Evolutionary conservation across 2,113 vertebrate genomes (phyloP), one percentile per base, ranked within the genome.

Genomic region (Amphilophus citrinellus): DNA sequence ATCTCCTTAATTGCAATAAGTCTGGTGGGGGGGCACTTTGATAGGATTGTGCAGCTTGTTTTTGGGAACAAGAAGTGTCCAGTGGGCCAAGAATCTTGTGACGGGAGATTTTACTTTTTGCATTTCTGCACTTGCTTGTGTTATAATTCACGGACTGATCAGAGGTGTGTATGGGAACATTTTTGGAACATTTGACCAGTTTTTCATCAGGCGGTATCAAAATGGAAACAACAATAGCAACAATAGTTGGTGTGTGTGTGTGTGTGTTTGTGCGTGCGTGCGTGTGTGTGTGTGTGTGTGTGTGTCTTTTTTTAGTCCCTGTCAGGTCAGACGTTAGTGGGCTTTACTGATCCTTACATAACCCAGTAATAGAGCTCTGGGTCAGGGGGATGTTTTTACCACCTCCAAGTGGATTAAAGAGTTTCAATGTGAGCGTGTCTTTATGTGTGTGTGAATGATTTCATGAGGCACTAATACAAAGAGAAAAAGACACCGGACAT

Each of bases 331-430:
- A 61, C 60, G 62, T 81, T 56, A 81, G 84, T 85, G 80, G 86
- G 86, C 86, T 87, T 85, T 83, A 83, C 58, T 80, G 81, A 84
- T 71, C 68, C 92, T 94, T 94, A 89, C 86, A 88, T 95, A 94
- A 94, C 87, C 75, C 58, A 83, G 89, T 89, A 92, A 94, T 79
- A 85, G 90, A 91, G 91, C 89, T 88, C 37, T 87, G 77, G 84
- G 82, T 89, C 47, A 47, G 82, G 84, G 89, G 87, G 87, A 84
- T 89, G 87, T 88, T 89, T 90, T 88, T 61, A 84, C 79, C 39
- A 78, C 81, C 84, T 86, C 83, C 53, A 82, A 79, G 35, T 77
- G 80, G 91, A 82, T 91, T 78, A 76, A 82, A 62, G 71, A 82
- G 76, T 75, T 80, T 79, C 3, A 22, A 27, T 71, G 61, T 82